phyloP scores from a whole-genome alignment of 2,113 vertebrate genomes.

The Phylloscopus whistleri region DNA sequence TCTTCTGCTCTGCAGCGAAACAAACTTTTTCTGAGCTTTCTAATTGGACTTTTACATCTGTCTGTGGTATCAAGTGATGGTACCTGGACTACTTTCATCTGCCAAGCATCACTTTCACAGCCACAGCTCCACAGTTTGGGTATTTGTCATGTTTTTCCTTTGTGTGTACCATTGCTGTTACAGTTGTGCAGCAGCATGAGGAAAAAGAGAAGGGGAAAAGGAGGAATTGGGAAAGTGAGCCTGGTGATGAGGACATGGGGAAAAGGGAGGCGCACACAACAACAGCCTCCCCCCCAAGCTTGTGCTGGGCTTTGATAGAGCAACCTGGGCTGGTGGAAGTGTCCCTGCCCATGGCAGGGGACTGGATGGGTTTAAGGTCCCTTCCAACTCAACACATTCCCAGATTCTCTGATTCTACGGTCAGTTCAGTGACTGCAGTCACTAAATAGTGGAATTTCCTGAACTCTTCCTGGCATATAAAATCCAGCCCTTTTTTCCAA shows the following conservation, averaged over 20 bases:
- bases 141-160: background rate
- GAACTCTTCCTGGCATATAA: background rate
- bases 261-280: background rate
- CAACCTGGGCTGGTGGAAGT: background rate
- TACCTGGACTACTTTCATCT: background rate
- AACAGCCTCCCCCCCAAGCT: background rate
- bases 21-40: background rate
- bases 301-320: background rate
- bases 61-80: background rate
- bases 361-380: background rate
- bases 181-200: background rate
- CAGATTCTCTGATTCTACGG: rapidly evolving
- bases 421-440: background rate
- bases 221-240: background rate
- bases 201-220: background rate
- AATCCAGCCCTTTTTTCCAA: background rate
- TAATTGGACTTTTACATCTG: background rate
- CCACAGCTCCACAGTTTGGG: background rate
- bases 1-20: background rate
- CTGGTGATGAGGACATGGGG: no score
- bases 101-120: constrained; percentile 5
- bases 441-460: background rate
- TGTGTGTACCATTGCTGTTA: background rate
- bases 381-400: background rate
- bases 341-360: background rate